phyloP scores from a whole-genome alignment of 2,888 invertebrate species.

The Choristoneura rosaceana region DNA sequence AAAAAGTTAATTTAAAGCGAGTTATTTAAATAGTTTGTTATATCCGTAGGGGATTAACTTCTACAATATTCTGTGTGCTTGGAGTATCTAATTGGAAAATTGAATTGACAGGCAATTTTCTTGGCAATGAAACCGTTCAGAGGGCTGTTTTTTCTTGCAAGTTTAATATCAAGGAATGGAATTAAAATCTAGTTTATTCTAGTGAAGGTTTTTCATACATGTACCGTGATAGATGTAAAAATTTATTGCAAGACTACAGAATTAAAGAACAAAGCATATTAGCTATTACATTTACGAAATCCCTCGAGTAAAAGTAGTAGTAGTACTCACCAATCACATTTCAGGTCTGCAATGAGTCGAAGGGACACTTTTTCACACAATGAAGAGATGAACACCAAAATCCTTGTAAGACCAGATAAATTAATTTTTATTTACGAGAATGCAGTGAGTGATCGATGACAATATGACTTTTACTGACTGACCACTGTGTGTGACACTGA shows the following conservation, averaged over 20 bases:
- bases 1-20: background rate
- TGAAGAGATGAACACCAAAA: conserved; percentile 1
- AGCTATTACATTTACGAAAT: background rate
- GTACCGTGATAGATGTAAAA: background rate
- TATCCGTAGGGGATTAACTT: background rate
- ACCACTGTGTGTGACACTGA: background rate
- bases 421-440: conserved; percentile 38
- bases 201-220: background rate
- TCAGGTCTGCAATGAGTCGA: background rate
- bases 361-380: conserved; percentile 4
- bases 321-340: background rate
- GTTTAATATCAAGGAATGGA: background rate
- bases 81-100: background rate
- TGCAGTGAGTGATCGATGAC: conserved; percentile 39
- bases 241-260: background rate
- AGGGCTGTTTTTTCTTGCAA: background rate
- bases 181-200: background rate
- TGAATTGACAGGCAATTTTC: background rate
- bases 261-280: background rate
- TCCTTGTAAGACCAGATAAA: background rate
- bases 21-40: background rate
- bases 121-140: background rate
- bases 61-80: background rate
- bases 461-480: conserved; percentile 31
- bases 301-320: background rate